Evolutionary conservation across 2,888 invertebrate species (phyloP).

Genomic region (Dynastes tityus): DNA sequence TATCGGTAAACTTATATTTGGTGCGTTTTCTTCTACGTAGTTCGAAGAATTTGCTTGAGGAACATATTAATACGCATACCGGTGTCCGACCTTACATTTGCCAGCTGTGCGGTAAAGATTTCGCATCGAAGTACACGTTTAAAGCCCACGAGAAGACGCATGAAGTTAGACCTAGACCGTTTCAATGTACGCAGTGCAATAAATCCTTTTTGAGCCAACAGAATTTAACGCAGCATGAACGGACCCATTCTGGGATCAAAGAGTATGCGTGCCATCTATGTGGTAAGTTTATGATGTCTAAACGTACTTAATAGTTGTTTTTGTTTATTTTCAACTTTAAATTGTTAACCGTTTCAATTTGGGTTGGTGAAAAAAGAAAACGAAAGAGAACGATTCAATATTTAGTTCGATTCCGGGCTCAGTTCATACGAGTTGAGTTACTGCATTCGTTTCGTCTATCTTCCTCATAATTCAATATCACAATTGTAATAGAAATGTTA

Average conservation of each 20-base stretch:
- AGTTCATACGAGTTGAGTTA: too few relatives aligned
- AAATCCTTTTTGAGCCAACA: slow-evolving; percentile 86
- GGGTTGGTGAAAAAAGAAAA: too few relatives aligned
- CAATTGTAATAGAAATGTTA: too few relatives aligned
- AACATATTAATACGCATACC: slow-evolving; percentile 82
- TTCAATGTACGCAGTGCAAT: slow-evolving; percentile 77
- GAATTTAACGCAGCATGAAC: slow-evolving; percentile 83
- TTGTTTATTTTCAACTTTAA: too few relatives aligned
- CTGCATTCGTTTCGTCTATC: too few relatives aligned
- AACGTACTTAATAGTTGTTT: too few relatives aligned
- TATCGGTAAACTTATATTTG: too few relatives aligned
- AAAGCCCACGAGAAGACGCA: slow-evolving; percentile 86
- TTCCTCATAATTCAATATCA: too few relatives aligned
- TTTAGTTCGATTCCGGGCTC: too few relatives aligned
- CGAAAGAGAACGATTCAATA: too few relatives aligned
- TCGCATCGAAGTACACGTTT: slow-evolving; percentile 85
- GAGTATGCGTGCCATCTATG: slow-evolving; percentile 81
- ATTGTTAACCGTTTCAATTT: too few relatives aligned
- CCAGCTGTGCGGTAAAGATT: slow-evolving; percentile 79
- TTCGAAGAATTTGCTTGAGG: slow-evolving; percentile 80
- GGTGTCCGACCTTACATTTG: slow-evolving; percentile 81
- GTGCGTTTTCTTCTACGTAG: slow-evolving; percentile 62
- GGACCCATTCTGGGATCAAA: slow-evolving; percentile 81
- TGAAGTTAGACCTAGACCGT: slow-evolving; percentile 79
- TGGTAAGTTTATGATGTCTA: slow-evolving; percentile 70